Evolutionary conservation across 2,113 vertebrate genomes (phyloP), one percentile per base, ranked within the genome.

Genomic region (Pycnonotus jocosus): DNA sequence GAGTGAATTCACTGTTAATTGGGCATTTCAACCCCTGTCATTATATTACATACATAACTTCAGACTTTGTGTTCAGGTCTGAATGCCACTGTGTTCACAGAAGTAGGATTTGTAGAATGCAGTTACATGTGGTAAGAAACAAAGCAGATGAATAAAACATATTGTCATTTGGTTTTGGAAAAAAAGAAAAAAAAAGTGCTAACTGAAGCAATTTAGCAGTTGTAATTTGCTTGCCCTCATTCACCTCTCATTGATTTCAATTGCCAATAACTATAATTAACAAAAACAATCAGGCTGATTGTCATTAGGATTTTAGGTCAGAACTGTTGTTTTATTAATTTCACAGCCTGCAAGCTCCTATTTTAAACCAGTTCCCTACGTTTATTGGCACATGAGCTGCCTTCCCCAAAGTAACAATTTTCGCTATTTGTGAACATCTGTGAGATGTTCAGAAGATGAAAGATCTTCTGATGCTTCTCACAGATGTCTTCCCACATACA

Each of bases 381-480:
- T 95, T 91, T 95, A 91, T 96, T 97, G 95, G 91, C 95, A 96
- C 69, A 94, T 60, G 89, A 94, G 92, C 94, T 96, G 88, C 82
- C 88, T 97, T 97, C 93, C 92, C 76, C 88, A 96, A 96, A 97
- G 96, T 96, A 97, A 97, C 97, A 97, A 94, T 98, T 97, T 96
- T 92, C 94, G 51, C 81, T 96, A 94, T 97, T 97, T 97, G 95
- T 92, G 97, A 97, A 96, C 97, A 95, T 97, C 91, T 98, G 97
- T 96, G 96, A 98, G 94, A 97, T 96, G 96, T 98, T 98, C 96
- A 96, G 95, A 97, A 97, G 93, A 96, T 96, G 95, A 97, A 97
- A 97, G 91, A 97, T 95, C 95, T 98, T 97, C 95, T 90, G 60
- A 89, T 97, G 88, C 84, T 95, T 97, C 91, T 98, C 96, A 97